Percentiles rank a stretch among this genome's conserved stretches.
Conservation (phyloP, 2,113 vertebrate species). For the Polypterus bichir region DNA sequence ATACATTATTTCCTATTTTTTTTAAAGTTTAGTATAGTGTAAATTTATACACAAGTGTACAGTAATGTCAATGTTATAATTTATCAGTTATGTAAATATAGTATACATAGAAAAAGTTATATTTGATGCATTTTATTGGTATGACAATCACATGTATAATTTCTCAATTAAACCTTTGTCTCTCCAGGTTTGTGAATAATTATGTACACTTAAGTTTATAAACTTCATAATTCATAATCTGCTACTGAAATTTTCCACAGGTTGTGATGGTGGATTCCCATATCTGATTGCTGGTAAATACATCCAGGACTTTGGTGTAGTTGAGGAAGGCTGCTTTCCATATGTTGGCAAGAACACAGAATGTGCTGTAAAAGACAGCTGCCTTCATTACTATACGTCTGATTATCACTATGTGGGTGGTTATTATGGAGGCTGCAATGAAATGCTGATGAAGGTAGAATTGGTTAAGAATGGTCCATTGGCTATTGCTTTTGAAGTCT, state of each 20-base stretch:
- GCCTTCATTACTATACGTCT: conserved; percentile 56
- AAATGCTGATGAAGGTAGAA: conserved; percentile 76
- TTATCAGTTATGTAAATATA: too few relatives aligned
- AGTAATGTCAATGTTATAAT: too few relatives aligned
- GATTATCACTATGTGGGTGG: conserved; percentile 86
- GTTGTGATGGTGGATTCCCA: conserved; percentile 85
- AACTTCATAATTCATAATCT: too few relatives aligned
- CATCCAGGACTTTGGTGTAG: conserved; percentile 78
- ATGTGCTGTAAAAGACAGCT: conserved; percentile 47
- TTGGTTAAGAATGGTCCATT: conserved; percentile 72
- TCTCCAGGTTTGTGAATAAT: too few relatives aligned
- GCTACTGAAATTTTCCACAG: conserved; percentile 31
- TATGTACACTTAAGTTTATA: too few relatives aligned
- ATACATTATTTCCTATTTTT: too few relatives aligned
- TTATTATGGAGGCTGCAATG: conserved; percentile 89
- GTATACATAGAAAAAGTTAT: too few relatives aligned
- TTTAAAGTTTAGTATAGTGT: too few relatives aligned
- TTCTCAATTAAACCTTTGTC: too few relatives aligned
- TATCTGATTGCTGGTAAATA: conserved; percentile 85
- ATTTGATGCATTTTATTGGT: too few relatives aligned
- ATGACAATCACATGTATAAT: too few relatives aligned
- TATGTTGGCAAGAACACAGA: conserved; percentile 57
- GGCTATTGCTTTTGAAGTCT: conserved; percentile 78
- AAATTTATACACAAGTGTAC: too few relatives aligned
- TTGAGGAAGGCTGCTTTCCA: conserved; percentile 79